Evolutionary conservation across 2,113 vertebrate genomes (phyloP).

Genomic region (Melospiza georgiana): DNA sequence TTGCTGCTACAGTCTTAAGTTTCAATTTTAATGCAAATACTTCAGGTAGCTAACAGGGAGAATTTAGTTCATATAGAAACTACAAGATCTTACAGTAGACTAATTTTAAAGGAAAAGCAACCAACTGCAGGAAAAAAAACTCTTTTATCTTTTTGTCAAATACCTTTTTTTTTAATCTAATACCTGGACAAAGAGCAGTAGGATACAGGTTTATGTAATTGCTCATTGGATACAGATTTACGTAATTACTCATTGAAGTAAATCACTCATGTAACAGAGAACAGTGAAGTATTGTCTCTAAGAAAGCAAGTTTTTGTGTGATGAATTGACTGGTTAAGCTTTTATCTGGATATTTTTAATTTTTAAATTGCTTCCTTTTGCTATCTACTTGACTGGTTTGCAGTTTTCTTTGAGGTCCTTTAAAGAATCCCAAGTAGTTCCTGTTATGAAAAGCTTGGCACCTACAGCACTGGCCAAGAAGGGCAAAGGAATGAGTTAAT

Average conservation of each 20-base stretch:
- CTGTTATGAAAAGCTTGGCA: background rate
- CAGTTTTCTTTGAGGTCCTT: background rate
- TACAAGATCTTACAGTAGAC: accelerated
- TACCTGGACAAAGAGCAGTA: background rate
- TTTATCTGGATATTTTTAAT: background rate
- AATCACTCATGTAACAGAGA: background rate
- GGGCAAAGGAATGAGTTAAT: background rate
- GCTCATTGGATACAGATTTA: background rate
- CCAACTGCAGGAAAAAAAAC: accelerated
- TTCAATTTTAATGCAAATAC: background rate
- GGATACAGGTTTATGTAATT: background rate
- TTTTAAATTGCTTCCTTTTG: background rate
- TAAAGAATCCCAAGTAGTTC: background rate
- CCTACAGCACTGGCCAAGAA: background rate
- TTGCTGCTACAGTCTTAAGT: background rate
- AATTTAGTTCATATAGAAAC: background rate
- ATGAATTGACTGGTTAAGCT: background rate
- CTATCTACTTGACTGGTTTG: background rate
- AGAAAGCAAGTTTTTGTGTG: background rate
- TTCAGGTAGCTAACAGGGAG: background rate
- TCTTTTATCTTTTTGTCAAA: background rate
- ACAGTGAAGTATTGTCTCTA: background rate
- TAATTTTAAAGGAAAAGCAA: background rate
- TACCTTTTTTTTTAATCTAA: background rate
- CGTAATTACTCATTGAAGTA: background rate